Evolutionary conservation across 2,113 vertebrate genomes (phyloP).

Genomic region (Tupaia chinensis): DNA sequence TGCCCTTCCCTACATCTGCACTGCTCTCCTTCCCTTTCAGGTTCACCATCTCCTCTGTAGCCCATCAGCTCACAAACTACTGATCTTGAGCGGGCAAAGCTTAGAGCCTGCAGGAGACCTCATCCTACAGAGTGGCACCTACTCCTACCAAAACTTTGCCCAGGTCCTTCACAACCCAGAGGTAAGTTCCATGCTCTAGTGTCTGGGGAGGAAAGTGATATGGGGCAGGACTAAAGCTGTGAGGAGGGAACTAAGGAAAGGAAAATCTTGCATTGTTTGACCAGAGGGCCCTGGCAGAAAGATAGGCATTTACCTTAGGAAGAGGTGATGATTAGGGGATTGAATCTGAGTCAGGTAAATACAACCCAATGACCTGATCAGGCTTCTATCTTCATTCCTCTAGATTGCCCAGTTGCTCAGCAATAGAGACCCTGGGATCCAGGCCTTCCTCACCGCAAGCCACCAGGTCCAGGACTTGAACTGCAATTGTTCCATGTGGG

Average conservation of each 20-base stretch:
- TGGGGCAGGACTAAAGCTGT: not conserved
- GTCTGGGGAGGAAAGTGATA: not conserved
- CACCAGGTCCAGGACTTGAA: no score
- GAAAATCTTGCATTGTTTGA: not conserved
- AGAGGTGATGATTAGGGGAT: not conserved
- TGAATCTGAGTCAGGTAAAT: not conserved
- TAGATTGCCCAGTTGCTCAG: slow-evolving; percentile 93
- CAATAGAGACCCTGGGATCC: slow-evolving; percentile 87
- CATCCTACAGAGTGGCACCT: slow-evolving; percentile 92
- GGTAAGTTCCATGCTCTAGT: slow-evolving; percentile 86
- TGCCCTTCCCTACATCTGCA: not conserved
- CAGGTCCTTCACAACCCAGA: slow-evolving; percentile 92
- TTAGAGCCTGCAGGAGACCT: slow-evolving; percentile 94
- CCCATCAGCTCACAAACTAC: slow-evolving; percentile 91
- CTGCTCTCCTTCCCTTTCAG: slow-evolving; percentile 83
- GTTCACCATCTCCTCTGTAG: slow-evolving; percentile 93
- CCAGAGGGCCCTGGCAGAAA: not conserved
- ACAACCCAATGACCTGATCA: slow-evolving; percentile 52
- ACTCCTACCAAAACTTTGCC: slow-evolving; percentile 92
- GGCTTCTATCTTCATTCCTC: slow-evolving; percentile 76
- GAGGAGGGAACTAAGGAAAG: not conserved
- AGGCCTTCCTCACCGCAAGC: slow-evolving; percentile 89
- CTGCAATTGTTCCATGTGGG: no score
- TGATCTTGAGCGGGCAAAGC: slow-evolving; percentile 94
- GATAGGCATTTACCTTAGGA: not conserved